Conservation (phyloP, 2,113 vertebrate species). For the Odontophorus gujanensis region DNA sequence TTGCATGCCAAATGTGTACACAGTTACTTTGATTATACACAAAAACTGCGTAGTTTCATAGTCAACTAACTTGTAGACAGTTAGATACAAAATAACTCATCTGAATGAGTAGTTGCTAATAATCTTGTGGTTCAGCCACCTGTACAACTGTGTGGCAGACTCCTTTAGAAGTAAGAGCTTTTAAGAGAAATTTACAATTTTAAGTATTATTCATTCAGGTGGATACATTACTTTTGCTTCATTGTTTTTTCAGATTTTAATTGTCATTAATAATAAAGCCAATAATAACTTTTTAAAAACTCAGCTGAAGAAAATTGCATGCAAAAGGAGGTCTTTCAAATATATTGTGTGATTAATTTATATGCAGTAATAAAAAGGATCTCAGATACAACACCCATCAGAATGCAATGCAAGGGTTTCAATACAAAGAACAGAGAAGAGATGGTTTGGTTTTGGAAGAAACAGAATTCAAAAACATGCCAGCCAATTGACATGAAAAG, state of each 20-base stretch:
- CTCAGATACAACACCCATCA: not conserved
- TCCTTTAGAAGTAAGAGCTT: not conserved
- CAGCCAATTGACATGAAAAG: not conserved
- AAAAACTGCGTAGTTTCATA: conserved; percentile 59
- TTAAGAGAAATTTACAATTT: not conserved
- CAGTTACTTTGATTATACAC: conserved; percentile 67
- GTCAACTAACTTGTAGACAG: conserved; percentile 49
- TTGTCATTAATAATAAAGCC: not conserved
- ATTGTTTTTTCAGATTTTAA: not conserved
- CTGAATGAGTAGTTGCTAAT: conserved; percentile 19
- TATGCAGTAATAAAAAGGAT: not conserved
- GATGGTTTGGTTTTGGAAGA: not conserved
- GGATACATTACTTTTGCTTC: not conserved
- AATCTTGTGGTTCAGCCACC: not conserved
- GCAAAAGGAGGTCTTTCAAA: not conserved
- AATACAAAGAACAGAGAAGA: not conserved
- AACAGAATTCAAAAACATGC: not conserved
- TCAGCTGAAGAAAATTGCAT: not conserved
- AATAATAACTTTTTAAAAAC: not conserved
- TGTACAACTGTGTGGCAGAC: not conserved
- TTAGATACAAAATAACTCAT: conserved; percentile 37
- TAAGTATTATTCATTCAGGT: not conserved
- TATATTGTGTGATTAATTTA: not conserved
- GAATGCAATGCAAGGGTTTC: not conserved
- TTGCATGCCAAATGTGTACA: conserved; percentile 70